Conservation (phyloP, 2,888 invertebrate genomes). For the Tipula confusa region DNA sequence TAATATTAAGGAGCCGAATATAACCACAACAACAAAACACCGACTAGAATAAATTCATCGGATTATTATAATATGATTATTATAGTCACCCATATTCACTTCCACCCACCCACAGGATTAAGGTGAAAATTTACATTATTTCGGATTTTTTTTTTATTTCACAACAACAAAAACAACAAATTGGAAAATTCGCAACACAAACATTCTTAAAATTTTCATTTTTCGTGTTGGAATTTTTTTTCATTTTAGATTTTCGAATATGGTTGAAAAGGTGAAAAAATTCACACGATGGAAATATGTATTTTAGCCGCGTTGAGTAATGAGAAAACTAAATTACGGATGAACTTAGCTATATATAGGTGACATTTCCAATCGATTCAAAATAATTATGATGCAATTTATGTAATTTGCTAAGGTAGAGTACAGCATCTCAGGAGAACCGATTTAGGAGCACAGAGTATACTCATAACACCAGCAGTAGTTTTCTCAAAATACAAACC, state of each 20-base stretch:
- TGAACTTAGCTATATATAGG: neutral
- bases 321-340: neutral
- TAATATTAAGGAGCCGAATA: neutral
- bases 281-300: neutral
- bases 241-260: neutral
- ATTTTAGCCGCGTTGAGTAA: neutral
- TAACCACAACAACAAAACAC: neutral
- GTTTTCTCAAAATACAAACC: no score
- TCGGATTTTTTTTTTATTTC: neutral
- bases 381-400: neutral
- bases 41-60: neutral
- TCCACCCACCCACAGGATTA: constrained; percentile 6
- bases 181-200: neutral
- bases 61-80: constrained; percentile 25
- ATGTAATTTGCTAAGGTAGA: no score
- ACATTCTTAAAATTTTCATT: constrained; percentile 20
- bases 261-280: constrained; percentile 17
- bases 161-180: neutral
- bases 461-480: no score
- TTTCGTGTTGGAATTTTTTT: neutral
- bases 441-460: no score
- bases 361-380: neutral
- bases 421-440: no score
- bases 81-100: neutral
- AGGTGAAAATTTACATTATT: constrained; percentile 25